Base-by-base conservation (phyloP, 2,888 invertebrate genomes). In the Thumatha senex region DNA sequence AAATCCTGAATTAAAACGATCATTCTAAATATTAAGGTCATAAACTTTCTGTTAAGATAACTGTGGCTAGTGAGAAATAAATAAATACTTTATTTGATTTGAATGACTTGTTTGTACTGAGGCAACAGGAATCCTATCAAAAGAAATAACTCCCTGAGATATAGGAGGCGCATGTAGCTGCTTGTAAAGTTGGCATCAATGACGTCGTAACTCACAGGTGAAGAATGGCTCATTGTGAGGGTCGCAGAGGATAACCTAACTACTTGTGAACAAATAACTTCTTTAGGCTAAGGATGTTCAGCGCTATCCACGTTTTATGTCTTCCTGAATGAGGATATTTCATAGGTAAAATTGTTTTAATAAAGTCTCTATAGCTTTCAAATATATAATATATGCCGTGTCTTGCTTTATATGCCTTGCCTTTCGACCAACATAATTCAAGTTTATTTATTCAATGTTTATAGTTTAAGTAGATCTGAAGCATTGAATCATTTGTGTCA, bases 161-260 rank as follows among this genome's bases (percentile, higher is more conserved):
- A 45, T 45, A 50, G 13, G 13, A 29, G 14, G 34, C n/a, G 31
- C 40, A 40, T 31, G 40, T 45, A 15, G 35, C 31, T 40, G 30
- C 50, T 50, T 50, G 45, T 50, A 45, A 30, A 39, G 38, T 40
- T 45, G 12, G 14, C 38, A 38, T 44, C 51, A 47, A 51, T 47
- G 47, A 51, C 29, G 40, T 38, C 40, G 47, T 51, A 44, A 47
- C 43, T 51, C 34, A 46, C 35, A 18, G 46, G 14, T 12, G 43
- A 47, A 51, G 33, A 51, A 51, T 47, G 44, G 51, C 47, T 40
- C 47, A 51, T 51, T 51, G 47, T 51, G 47, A 34, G 43, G 43
- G 29, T 35, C 29, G 35, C 29, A 39, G 40, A 47, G 24, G 38
- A 39, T 46, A 41, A 46, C 24, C 33, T 39, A 51, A 51, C 46